Evolutionary conservation across 2,113 vertebrate species (phyloP).

Genomic region (Psittacula cyanocephala): DNA sequence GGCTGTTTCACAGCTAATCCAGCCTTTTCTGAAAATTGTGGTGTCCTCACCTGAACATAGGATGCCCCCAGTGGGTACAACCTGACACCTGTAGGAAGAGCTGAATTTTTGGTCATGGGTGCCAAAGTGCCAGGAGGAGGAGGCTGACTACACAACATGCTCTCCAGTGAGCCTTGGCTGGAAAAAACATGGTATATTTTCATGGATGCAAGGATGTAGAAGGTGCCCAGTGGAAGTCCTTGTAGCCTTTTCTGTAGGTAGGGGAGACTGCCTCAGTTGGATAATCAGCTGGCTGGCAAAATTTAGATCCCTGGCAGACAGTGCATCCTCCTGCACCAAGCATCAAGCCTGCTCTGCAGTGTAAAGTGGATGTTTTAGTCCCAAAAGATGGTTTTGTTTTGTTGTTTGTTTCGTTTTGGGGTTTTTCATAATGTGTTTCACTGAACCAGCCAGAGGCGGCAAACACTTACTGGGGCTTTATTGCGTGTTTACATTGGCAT

Average conservation of each 20-base stretch:
- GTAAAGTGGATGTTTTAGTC: neutral
- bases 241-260: neutral
- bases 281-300: neutral
- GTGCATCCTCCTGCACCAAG: neutral
- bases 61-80: neutral
- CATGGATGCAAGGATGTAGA: neutral
- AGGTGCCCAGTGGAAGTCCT: neutral
- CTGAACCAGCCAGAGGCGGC: neutral
- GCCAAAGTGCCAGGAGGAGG: neutral
- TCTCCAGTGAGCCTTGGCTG: neutral
- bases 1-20: neutral
- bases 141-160: neutral
- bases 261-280: neutral
- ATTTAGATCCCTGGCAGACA: neutral
- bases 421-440: neutral
- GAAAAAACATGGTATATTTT: neutral
- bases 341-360: neutral
- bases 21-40: neutral
- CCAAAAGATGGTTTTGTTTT: neutral
- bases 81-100: neutral
- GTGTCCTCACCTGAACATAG: neutral
- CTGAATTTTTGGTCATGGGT: neutral
- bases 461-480: neutral
- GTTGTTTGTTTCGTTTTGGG: neutral
- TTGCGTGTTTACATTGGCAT: neutral